Evolutionary conservation across 1,140 invertebrate species (phyloP).

Genomic region (Bombus polaris): DNA sequence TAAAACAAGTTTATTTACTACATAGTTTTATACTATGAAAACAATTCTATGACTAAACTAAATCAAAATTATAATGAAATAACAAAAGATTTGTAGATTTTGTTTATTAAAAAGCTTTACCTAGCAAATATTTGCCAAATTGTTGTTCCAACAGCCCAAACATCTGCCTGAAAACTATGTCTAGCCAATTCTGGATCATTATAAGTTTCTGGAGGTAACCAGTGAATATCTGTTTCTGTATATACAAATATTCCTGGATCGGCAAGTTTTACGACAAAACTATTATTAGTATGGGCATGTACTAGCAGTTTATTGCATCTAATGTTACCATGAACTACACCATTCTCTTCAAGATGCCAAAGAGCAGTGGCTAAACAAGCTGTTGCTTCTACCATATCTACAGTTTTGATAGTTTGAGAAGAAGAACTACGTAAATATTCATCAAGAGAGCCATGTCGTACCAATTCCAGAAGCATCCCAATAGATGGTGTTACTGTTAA

Average conservation of each 20-base stretch:
- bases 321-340: constrained; percentile 92
- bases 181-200: constrained; percentile 86
- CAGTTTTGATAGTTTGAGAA: constrained; percentile 83
- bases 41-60: not conserved
- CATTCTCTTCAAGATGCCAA: constrained; percentile 91
- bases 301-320: constrained; percentile 92
- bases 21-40: not conserved
- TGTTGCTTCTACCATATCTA: constrained; percentile 91
- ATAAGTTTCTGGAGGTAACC: constrained; percentile 93
- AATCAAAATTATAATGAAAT: constrained; percentile 9
- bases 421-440: constrained; percentile 85
- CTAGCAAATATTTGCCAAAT: constrained; percentile 94
- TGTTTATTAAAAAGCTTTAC: not conserved
- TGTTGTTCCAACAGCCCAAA: constrained; percentile 95
- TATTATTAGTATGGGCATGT: constrained; percentile 85
- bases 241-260: constrained; percentile 88
- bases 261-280: constrained; percentile 90
- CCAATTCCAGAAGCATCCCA: constrained; percentile 92
- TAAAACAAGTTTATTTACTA: not conserved
- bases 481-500: constrained; percentile 89
- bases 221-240: constrained; percentile 88
- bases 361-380: constrained; percentile 90
- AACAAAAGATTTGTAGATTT: not conserved
- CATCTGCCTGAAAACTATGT: constrained; percentile 87
- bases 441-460: constrained; percentile 90